These are phyloP conservation scores for Leptobrachium ailaonicum DNA, from an alignment of 2,113 vertebrate genomes.

Conservation along the genomic window DNA sequence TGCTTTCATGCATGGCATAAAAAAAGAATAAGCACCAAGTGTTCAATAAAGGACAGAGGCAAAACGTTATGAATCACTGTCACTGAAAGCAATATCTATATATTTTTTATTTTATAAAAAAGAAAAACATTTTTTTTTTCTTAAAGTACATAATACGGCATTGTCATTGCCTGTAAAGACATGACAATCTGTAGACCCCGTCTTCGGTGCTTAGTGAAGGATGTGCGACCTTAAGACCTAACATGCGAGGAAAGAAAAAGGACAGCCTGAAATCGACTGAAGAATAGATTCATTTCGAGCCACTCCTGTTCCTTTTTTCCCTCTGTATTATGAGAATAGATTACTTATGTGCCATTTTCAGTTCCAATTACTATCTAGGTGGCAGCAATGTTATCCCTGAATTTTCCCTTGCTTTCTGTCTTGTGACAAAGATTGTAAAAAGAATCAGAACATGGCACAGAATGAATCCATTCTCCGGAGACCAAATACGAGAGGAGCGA, in stretches of 20 bases:
- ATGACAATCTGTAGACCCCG: constrained; percentile 13
- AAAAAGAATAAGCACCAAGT: neutral
- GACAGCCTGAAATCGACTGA: constrained; percentile 11
- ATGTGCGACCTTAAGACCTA: constrained; percentile 25
- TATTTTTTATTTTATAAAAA: neutral
- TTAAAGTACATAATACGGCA: neutral
- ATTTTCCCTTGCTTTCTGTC: constrained; percentile 46
- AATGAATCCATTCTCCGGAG: constrained; percentile 24
- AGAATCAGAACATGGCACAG: constrained; percentile 12
- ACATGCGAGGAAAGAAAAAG: constrained; percentile 9
- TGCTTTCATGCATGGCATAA: neutral
- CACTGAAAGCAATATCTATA: neutral
- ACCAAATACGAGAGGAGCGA: constrained; percentile 14
- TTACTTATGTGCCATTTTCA: constrained; percentile 34
- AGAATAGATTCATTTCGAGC: constrained; percentile 6
- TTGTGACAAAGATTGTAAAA: constrained; percentile 34
- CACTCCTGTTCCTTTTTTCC: constrained; percentile 6
- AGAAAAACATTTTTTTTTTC: neutral
- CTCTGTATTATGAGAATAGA: constrained; percentile 21
- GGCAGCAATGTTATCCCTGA: constrained; percentile 19
- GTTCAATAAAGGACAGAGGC: neutral
- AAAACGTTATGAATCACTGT: neutral
- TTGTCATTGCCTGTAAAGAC: constrained; percentile 17
- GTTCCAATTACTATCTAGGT: constrained; percentile 37
- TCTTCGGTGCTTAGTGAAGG: neutral